Conservation (phyloP, 2,888 invertebrate genomes). For the Drosophila greeni region DNA sequence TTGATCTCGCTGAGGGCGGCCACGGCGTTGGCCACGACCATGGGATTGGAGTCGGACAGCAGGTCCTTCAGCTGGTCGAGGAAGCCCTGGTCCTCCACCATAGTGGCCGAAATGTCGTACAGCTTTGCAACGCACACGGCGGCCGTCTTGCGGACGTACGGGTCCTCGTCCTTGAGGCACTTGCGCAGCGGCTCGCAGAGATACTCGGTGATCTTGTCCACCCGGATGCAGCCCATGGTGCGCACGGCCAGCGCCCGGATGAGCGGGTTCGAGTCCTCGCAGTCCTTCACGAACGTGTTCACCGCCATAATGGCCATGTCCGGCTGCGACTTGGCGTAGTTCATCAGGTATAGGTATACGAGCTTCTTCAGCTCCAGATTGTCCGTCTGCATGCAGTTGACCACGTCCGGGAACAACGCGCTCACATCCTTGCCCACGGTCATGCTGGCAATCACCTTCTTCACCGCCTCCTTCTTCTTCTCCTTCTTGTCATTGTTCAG, state of each 20-base stretch:
- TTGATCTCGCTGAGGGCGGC: constrained; percentile 99
- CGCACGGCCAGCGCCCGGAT: constrained; percentile 98
- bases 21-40: constrained; percentile 99
- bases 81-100: constrained; percentile 90
- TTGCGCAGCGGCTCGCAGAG: constrained; percentile 98
- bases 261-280: constrained; percentile 99
- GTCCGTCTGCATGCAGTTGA: constrained; percentile 99
- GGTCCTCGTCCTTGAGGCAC: constrained; percentile 96
- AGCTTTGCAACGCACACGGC: constrained; percentile 99
- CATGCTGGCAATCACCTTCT: constrained; percentile 99
- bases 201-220: constrained; percentile 99
- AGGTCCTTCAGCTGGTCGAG: constrained; percentile 97
- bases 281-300: constrained; percentile 99
- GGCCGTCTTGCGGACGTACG: constrained; percentile 98
- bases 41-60: constrained; percentile 98
- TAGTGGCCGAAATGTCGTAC: constrained; percentile 94
- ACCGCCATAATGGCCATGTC: constrained; percentile 99
- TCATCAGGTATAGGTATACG: constrained; percentile 99
- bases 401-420: constrained; percentile 98
- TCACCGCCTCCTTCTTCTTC: constrained; percentile 99
- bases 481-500: constrained; percentile 99
- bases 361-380: constrained; percentile 99
- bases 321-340: constrained; percentile 99
- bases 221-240: constrained; percentile 99
- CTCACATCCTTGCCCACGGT: constrained; percentile 99